Evolutionary conservation across 1,140 invertebrate genomes (phyloP), one percentile per base, ranked within the genome.

Genomic region (Achroia grisella): DNA sequence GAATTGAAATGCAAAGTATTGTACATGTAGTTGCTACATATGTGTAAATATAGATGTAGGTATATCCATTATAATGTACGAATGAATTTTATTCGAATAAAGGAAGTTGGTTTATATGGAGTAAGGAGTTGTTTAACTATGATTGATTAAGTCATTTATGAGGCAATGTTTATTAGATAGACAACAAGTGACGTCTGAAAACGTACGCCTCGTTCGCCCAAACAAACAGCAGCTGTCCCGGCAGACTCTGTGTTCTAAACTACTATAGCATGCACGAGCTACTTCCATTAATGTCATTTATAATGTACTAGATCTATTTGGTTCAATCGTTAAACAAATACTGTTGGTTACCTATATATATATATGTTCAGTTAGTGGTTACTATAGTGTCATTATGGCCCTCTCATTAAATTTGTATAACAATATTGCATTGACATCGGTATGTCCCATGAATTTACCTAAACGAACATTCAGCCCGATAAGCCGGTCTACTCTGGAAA

Each of bases 91-190:
- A 23, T 23, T 23, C 17, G 2, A 23, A 17, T 39, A 17, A 23
- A n/a, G 47, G 54, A 53, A 48, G 48, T 39, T 49, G 55, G 56
- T 58, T 61, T 52, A 52, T 54, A 51, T 40, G 12, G 49, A 62
- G 60, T 56, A 51, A 58, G 55, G 51, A 51, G 51, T 57, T 62
- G 58, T 63, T 66, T 63, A 63, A 66, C 59, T 62, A 70, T 62
- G 62, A 78, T 69, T 74, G 71, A 76, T 71, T 66, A 71, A 67
- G 63, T 64, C 56, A 62, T 64, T 63, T 63, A 70, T 62, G 46
- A 51, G 55, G 64, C 54, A 23, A 47, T 63, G 53, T 65, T 59
- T 65, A 62, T 67, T 62, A 60, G 52, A 50, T 55, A 44, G 40
- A 27, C 36, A 14, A 23, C 15, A 8, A 39, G 37, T 14, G n/a